Conservation (phyloP, 2,797 vertebrate genomes). For the Menidia menidia region DNA sequence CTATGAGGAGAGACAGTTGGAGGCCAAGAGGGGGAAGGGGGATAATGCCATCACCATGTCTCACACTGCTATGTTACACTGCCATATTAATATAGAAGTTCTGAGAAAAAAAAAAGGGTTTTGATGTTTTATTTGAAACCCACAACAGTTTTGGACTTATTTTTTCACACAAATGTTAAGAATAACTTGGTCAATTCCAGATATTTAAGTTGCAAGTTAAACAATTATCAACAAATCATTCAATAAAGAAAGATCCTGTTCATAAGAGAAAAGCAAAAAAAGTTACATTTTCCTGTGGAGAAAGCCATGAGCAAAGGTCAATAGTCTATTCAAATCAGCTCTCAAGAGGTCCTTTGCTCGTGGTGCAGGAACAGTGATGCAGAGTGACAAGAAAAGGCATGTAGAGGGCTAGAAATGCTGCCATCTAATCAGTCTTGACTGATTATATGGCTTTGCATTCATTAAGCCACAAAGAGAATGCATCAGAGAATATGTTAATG, state of each 20-base stretch:
- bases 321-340: conserved; percentile 45
- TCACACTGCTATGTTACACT: background rate
- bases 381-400: conserved; percentile 2
- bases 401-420: conserved; percentile 3
- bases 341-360: conserved; percentile 19
- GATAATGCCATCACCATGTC: background rate
- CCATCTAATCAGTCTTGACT: conserved; percentile 31
- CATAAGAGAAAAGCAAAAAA: background rate
- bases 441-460: conserved; percentile 7
- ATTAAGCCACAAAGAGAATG: conserved; percentile 13
- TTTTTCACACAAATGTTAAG: too few species aligned
- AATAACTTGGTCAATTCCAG: too few species aligned
- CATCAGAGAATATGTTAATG: background rate
- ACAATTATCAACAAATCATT: background rate
- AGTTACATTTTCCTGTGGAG: conserved; percentile 2
- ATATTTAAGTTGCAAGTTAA: background rate
- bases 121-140: too few species aligned
- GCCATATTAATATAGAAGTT: too few species aligned
- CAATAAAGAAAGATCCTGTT: background rate
- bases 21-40: background rate
- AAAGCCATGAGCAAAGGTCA: conserved; percentile 42
- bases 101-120: too few species aligned
- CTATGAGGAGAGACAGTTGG: background rate
- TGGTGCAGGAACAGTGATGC: conserved; percentile 14
- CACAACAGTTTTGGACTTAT: too few species aligned